Evolutionary conservation across 1,140 invertebrate genomes (phyloP).

Genomic region (Drosophila pseudoobscura): DNA sequence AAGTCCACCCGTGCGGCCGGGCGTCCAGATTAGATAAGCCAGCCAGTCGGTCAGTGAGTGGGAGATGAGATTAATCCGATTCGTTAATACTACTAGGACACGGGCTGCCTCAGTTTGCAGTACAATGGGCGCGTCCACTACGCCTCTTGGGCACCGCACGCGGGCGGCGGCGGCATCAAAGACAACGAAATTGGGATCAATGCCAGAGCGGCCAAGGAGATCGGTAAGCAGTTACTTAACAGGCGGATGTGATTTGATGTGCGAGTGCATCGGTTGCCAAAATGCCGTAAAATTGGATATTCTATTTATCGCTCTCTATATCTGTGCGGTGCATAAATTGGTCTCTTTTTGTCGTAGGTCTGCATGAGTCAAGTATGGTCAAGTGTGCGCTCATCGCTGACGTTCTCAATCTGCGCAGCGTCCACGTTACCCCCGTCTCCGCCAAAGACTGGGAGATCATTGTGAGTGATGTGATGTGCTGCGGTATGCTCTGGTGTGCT

Average conservation of each 20-base stretch:
- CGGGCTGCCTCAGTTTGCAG: conserved; percentile 76
- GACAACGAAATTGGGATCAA: conserved; percentile 83
- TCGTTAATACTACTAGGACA: conserved; percentile 62
- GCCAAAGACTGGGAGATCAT: conserved; percentile 83
- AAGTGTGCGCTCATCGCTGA: conserved; percentile 80
- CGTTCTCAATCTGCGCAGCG: conserved; percentile 70
- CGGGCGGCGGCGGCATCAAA: conserved; percentile 73
- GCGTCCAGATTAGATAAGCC: conserved; percentile 66
- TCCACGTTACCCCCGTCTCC: conserved; percentile 79
- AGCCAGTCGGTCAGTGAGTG: too few relatives aligned
- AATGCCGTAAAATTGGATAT: conserved; percentile 57
- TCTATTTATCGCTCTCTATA: conserved; percentile 20
- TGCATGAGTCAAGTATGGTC: conserved; percentile 79
- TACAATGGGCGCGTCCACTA: conserved; percentile 73
- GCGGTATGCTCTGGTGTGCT: conserved; percentile 7
- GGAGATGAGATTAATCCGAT: conserved; percentile 25
- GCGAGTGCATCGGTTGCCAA: conserved; percentile 48
- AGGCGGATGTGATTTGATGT: conserved; percentile 49
- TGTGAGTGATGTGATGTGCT: conserved; percentile 58
- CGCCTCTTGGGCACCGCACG: conserved; percentile 75
- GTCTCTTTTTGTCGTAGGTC: conserved; percentile 58
- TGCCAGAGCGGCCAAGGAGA: conserved; percentile 83
- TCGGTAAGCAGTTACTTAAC: conserved; percentile 78
- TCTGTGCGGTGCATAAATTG: conserved; percentile 1
- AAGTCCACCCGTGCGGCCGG: conserved; percentile 42